These are phyloP conservation scores for Pelecanus crispus DNA, from an alignment of 2,113 vertebrate species.

Conservation along the genomic window DNA sequence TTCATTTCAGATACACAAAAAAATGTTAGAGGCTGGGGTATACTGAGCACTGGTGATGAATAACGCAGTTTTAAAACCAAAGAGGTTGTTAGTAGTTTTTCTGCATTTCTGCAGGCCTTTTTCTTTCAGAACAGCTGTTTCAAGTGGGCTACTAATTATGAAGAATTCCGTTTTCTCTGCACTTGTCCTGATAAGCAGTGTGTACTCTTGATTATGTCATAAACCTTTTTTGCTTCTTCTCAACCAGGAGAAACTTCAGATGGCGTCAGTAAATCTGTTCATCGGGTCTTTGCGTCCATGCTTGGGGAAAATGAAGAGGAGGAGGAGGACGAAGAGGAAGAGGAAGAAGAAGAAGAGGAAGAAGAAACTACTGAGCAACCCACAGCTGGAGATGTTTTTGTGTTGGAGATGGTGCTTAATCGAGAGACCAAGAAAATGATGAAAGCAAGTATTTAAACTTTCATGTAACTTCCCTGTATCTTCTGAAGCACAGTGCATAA, in stretches of 20 bases:
- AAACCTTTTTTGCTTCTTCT: neutral
- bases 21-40: neutral
- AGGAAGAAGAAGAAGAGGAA: constrained; percentile 72
- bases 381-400: constrained; percentile 91
- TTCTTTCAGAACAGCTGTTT: neutral
- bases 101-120: neutral
- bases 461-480: neutral
- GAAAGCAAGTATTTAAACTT: constrained; percentile 78
- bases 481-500: neutral
- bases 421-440: constrained; percentile 97
- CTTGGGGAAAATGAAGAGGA: constrained; percentile 82
- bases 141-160: neutral
- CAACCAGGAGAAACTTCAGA: constrained; percentile 78
- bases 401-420: constrained; percentile 94
- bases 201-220: neutral
- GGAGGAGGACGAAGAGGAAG: constrained; percentile 61
- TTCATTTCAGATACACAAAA: neutral
- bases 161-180: neutral
- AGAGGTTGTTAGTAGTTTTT: neutral
- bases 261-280: constrained; percentile 90
- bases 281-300: constrained; percentile 93
- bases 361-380: constrained; percentile 74
- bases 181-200: neutral
- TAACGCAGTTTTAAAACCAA: neutral
- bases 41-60: neutral